These are phyloP conservation scores for Phylloscopus trochilus DNA, from an alignment of 2,113 vertebrate species.

Conservation along the genomic window DNA sequence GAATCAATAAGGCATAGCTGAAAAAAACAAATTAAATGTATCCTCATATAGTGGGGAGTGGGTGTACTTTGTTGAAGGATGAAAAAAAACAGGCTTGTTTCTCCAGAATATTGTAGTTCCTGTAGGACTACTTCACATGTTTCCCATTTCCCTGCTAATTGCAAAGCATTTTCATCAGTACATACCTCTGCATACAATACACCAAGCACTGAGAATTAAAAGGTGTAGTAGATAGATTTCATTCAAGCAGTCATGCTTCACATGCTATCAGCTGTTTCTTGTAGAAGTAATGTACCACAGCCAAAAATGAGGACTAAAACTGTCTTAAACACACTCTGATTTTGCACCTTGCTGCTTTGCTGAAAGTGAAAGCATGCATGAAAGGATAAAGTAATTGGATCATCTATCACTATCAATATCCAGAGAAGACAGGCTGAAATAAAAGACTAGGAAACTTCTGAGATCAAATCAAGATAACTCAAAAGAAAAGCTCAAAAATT, in stretches of 20 bases:
- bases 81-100: not conserved
- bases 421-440: not conserved
- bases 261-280: not conserved
- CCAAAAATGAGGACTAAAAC: not conserved
- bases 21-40: not conserved
- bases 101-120: not conserved
- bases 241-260: not conserved
- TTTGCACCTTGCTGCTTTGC: constrained; percentile 1
- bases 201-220: not conserved
- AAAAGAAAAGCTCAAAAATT: not conserved
- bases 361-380: not conserved
- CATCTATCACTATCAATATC: not conserved
- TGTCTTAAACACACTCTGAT: not conserved
- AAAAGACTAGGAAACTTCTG: not conserved
- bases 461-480: not conserved
- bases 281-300: not conserved
- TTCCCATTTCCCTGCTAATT: not conserved
- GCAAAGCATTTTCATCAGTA: not conserved
- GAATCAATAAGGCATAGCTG: not conserved
- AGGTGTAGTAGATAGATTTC: not conserved
- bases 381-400: constrained; percentile 8
- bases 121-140: not conserved
- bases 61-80: not conserved
- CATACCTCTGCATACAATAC: not conserved
- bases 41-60: not conserved